Evolutionary conservation across 2,113 vertebrate genomes (phyloP).

Genomic region (Sapajus apella): DNA sequence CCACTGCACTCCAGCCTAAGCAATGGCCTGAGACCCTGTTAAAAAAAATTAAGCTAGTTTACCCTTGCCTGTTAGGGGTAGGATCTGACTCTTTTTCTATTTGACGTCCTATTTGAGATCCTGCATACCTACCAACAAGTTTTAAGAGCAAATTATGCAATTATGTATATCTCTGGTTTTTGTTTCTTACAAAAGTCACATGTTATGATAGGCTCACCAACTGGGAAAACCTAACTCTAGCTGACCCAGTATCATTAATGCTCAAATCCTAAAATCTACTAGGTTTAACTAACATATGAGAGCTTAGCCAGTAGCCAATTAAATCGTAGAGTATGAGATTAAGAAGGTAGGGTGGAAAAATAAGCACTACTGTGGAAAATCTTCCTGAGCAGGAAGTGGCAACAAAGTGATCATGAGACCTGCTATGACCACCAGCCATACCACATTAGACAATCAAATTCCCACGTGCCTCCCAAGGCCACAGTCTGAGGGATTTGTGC

Average conservation of each 20-base stretch:
- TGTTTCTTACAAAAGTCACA: not conserved
- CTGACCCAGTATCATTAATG: not conserved
- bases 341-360: not conserved
- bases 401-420: not conserved
- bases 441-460: not conserved
- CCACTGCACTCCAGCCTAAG: no score
- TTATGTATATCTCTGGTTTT: not conserved
- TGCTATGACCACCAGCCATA: no score
- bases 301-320: not conserved
- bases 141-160: not conserved
- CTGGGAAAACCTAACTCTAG: not conserved
- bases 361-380: not conserved
- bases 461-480: not conserved
- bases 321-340: not conserved
- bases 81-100: not conserved
- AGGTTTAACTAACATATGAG: not conserved
- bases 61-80: not conserved
- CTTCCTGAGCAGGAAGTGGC: not conserved
- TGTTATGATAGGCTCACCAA: not conserved
- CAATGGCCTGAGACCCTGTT: no score
- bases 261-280: not conserved
- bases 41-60: not conserved
- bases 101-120: not conserved
- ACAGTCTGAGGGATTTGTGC: rapidly evolving
- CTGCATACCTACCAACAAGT: not conserved